Evolutionary conservation across 1,140 invertebrate genomes (phyloP).

Genomic region (Heliconius hewitsoni): DNA sequence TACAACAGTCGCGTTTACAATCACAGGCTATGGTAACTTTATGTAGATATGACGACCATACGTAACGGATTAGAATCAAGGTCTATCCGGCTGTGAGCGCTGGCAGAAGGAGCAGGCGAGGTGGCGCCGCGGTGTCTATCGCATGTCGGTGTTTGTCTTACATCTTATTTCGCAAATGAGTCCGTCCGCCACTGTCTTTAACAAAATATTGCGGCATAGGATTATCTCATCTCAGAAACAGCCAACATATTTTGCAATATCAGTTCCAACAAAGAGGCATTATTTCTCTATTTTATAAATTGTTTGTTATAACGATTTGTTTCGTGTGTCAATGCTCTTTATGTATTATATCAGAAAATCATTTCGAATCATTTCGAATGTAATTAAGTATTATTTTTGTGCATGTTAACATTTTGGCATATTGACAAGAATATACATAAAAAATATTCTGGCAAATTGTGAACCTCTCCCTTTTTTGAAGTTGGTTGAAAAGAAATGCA

Average conservation of each 20-base stretch:
- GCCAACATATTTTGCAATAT: neutral
- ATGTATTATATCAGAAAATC: neutral
- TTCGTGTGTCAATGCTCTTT: neutral
- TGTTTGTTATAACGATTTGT: neutral
- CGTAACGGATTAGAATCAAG: neutral
- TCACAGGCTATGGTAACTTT: no score
- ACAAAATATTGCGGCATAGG: slow-evolving; percentile 1
- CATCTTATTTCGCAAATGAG: slow-evolving; percentile 4
- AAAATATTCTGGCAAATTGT: no score
- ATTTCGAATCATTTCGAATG: neutral
- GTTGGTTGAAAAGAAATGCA: no score
- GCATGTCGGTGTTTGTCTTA: neutral
- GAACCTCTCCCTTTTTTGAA: no score
- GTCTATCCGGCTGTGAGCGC: neutral
- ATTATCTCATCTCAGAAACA: neutral
- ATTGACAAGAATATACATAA: no score
- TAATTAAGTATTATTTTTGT: no score
- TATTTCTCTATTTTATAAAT: neutral
- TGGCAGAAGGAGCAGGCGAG: neutral
- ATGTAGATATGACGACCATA: neutral
- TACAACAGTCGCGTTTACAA: no score
- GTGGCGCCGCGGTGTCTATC: neutral
- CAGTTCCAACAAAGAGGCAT: neutral
- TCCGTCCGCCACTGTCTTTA: neutral
- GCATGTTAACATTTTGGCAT: no score